Conservation (phyloP, 1,140 invertebrate species). For the Hycleus cichorii region DNA sequence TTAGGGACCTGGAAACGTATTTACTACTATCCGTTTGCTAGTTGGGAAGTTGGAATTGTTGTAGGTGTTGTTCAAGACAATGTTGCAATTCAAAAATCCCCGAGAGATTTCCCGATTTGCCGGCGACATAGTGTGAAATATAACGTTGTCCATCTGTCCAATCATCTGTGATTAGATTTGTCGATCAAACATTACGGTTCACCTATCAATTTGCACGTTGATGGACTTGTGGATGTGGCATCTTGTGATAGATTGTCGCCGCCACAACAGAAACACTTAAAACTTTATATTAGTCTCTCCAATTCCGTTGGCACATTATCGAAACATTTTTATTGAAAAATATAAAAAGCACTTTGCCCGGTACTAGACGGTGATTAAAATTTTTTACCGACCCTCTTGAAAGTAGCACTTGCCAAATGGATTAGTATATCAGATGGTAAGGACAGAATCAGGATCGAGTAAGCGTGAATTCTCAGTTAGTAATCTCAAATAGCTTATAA, state of each 20-base stretch:
- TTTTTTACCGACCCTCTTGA: neutral
- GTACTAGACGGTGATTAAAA: neutral
- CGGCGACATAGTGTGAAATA: conserved; percentile 6
- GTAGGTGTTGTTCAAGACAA: neutral
- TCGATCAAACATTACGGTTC: conserved; percentile 3
- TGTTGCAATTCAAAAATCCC: no score
- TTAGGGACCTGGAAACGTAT: conserved; percentile 1
- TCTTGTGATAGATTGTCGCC: no score
- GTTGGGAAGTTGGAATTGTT: conserved; percentile 4
- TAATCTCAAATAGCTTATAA: conserved; percentile 31
- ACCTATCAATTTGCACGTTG: conserved; percentile 4
- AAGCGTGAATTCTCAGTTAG: conserved; percentile 21
- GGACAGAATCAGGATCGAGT: conserved; percentile 6
- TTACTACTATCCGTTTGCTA: conserved; percentile 8
- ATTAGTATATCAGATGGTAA: conserved; percentile 18
- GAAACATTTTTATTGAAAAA: no score
- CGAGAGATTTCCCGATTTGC: no score
- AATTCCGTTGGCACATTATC: no score
- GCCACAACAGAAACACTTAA: no score
- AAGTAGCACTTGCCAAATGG: neutral
- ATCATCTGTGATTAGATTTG: conserved; percentile 11
- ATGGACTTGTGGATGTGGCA: neutral
- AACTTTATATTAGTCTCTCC: no score
- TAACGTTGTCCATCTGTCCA: conserved; percentile 11
- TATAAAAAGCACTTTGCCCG: no score